Evolutionary conservation across 2,113 vertebrate genomes (phyloP).

Genomic region (Euleptes europaea): DNA sequence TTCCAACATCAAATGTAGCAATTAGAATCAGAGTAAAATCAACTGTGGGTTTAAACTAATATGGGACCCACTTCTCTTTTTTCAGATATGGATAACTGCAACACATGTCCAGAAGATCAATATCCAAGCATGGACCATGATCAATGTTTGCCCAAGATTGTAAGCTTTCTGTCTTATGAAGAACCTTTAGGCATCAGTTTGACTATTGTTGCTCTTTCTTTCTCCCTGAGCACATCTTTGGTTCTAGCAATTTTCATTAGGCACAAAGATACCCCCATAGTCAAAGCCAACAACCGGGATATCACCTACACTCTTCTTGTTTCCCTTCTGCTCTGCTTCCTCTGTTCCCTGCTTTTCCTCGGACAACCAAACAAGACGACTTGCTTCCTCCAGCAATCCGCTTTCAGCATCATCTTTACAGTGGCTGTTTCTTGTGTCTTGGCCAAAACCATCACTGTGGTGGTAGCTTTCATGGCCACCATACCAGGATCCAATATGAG

Average conservation of each 20-base stretch:
- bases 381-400: background rate
- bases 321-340: background rate
- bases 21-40: too few species aligned
- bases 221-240: background rate
- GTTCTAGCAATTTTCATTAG: background rate
- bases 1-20: too few species aligned
- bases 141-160: background rate
- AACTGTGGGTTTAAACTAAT: too few species aligned
- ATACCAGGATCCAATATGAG: too few species aligned
- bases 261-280: background rate
- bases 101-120: background rate
- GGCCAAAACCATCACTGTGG: background rate
- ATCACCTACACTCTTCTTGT: background rate
- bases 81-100: background rate
- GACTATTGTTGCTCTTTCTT: background rate
- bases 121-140: background rate
- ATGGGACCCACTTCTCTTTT: background rate
- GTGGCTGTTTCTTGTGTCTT: background rate
- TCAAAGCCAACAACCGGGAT: background rate
- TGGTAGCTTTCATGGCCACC: too few species aligned
- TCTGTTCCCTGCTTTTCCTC: background rate
- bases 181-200: background rate
- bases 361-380: background rate
- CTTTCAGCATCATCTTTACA: background rate
- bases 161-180: background rate